Base-by-base conservation (phyloP, 2,113 vertebrate genomes). In the Sapayoa aenigma region DNA sequence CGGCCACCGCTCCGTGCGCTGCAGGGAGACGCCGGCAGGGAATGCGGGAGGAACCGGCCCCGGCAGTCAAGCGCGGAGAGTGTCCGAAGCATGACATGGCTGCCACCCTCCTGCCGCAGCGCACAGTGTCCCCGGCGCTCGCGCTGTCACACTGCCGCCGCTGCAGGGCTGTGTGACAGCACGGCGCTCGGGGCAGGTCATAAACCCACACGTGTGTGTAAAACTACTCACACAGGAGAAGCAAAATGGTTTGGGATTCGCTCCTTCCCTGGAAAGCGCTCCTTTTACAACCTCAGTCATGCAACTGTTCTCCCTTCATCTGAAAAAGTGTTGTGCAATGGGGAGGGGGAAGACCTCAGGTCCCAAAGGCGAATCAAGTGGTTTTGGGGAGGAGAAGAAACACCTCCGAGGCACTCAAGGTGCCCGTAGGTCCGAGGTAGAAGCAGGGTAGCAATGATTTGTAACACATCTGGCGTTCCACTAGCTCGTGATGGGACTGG, bases 141-240 rank as follows among this genome's bases (percentile, higher is more conserved):
- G 12, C 44, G 20, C 44, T 17, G 44, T 44, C 41, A 42, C 41
- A 42, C 41, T 42, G 41, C 41, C 41, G n/a, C n/a, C n/a, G 53
- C 53, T 21, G 42, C 72, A 9, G 71, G 23, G n/a, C 72, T n/a
- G 0, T 14, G 4, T n/a, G 3, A 0, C 49, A 10, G 49, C 73
- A 0, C 65, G 2, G 1, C 33, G 12, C 55, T 33, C 27, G 5
- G 39, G 14, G 20, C 6, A 63, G 30, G 23, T 21, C 12, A 14
- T 9, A 28, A 50, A n/a, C 8, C 5, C 35, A 12, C 25, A 0
- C 0, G 2, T 22, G 12, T 0, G 6, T 3, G 22, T 19, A 8
- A 9, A 71, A 33, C n/a, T 9, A 13, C 50, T 39, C 68, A 0
- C 23, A 0, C 0, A 0, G 28, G 28, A 23, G 37, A 9, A 14